Evolutionary conservation across 1,140 invertebrate species (phyloP).

Genomic region (Lasioglossum baleicum): DNA sequence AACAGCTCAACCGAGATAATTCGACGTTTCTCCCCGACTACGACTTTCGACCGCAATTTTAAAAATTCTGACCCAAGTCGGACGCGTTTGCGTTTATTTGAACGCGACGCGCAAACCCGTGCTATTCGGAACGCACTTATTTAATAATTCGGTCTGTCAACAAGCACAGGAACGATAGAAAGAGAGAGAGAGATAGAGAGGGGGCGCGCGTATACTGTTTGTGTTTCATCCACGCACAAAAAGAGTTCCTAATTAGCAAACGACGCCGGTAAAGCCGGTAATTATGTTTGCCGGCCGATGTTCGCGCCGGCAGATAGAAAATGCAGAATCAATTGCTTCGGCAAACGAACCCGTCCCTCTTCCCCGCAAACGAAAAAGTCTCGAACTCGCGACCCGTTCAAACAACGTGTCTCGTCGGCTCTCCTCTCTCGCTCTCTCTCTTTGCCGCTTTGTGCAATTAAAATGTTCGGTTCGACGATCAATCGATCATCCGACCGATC

Average conservation of each 20-base stretch:
- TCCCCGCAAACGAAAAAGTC: neutral
- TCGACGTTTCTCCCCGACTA: neutral
- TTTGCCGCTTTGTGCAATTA: neutral
- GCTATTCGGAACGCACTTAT: conserved; percentile 23
- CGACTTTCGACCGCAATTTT: neutral
- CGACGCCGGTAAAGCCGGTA: conserved; percentile 53
- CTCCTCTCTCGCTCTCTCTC: too few relatives aligned
- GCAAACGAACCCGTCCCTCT: conserved; percentile 19
- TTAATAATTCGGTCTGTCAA: conserved; percentile 59
- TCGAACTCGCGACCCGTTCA: neutral
- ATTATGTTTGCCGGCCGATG: conserved; percentile 57
- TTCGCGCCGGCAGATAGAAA: conserved; percentile 38
- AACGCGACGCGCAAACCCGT: neutral
- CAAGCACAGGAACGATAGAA: neutral
- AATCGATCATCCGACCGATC: neutral
- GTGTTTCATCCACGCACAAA: conserved; percentile 43
- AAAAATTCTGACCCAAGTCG: conserved; percentile 31
- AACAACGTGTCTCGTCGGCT: neutral
- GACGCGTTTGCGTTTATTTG: conserved; percentile 7
- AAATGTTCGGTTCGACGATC: neutral
- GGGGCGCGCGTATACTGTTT: conserved; percentile 27
- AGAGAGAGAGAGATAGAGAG: too few relatives aligned
- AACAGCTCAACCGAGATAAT: neutral
- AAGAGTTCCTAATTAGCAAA: conserved; percentile 67
- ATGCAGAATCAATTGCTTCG: conserved; percentile 44